phyloP scores from a whole-genome alignment of 2,797 vertebrate species.

The Podargus strigoides region DNA sequence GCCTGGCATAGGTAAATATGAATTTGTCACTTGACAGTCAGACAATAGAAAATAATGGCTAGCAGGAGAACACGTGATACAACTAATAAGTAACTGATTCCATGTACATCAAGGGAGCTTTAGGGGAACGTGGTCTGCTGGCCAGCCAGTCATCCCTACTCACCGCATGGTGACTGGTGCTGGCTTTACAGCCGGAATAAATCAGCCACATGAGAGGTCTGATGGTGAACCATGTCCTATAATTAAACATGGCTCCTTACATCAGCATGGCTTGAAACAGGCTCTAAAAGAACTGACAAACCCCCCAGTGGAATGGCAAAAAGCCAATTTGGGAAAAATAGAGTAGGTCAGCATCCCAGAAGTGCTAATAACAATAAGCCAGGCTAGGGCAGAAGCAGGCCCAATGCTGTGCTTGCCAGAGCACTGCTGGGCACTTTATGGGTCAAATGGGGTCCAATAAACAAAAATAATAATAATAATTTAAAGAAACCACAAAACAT shows the following conservation, averaged over 20 bases:
- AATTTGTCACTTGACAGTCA: neutral
- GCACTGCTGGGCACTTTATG: neutral
- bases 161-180: neutral
- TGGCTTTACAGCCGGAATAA: neutral
- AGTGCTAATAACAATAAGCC: neutral
- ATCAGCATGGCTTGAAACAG: neutral
- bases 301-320: neutral
- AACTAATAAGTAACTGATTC: fast-evolving
- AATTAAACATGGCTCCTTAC: neutral
- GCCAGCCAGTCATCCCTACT: neutral
- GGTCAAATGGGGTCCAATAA: neutral
- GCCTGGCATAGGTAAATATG: neutral
- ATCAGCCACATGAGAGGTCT: neutral
- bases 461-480: neutral
- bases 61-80: neutral
- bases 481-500: neutral
- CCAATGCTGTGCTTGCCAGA: neutral
- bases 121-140: neutral
- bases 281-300: neutral
- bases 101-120: neutral
- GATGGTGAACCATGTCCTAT: neutral
- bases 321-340: neutral
- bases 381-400: neutral
- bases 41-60: neutral
- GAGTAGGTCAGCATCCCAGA: neutral